Conservation (phyloP, 2,797 vertebrate genomes). For the Lagorchestes hirsutus region DNA sequence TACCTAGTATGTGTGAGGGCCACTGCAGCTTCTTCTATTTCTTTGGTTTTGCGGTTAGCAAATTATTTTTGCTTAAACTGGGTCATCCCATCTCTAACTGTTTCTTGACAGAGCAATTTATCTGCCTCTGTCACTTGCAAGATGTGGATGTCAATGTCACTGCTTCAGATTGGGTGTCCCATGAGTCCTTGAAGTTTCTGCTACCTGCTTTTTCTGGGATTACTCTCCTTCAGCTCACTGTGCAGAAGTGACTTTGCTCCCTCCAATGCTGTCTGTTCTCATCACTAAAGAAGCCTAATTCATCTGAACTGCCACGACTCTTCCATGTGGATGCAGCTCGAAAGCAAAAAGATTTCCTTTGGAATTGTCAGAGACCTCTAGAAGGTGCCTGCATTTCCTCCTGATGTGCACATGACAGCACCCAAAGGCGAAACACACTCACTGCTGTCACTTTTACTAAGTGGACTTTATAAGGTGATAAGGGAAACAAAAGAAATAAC, state of each 20-base stretch:
- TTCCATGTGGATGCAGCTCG: slow-evolving; percentile 14
- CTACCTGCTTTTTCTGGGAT: slow-evolving; percentile 67
- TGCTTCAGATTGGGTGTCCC: slow-evolving; percentile 60
- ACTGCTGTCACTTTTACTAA: slow-evolving; percentile 33
- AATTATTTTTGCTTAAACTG: slow-evolving; percentile 77
- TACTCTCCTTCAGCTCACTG: slow-evolving; percentile 38
- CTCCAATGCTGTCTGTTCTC: slow-evolving; percentile 44
- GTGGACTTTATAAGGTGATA: slow-evolving; percentile 38
- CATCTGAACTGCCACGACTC: slow-evolving; percentile 40
- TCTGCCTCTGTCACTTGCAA: slow-evolving; percentile 71
- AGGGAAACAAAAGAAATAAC: slow-evolving; percentile 37
- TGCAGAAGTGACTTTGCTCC: slow-evolving; percentile 15
- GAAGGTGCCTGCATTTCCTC: slow-evolving; percentile 44
- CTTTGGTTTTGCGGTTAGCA: slow-evolving; percentile 73
- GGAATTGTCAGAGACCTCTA: slow-evolving; percentile 42
- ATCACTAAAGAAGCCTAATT: slow-evolving; percentile 47
- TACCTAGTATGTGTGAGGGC: slow-evolving; percentile 51
- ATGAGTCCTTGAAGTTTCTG: slow-evolving; percentile 55
- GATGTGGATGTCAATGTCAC: slow-evolving; percentile 70
- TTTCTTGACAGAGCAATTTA: slow-evolving; percentile 69
- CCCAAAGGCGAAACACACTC: slow-evolving; percentile 40
- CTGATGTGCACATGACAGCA: slow-evolving; percentile 3
- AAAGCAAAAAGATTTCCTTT: slow-evolving; percentile 61
- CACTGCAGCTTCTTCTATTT: slow-evolving; percentile 43
- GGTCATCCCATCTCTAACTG: slow-evolving; percentile 65